Conservation (phyloP, 2,113 vertebrate species). For the Paratilapia polleni region DNA sequence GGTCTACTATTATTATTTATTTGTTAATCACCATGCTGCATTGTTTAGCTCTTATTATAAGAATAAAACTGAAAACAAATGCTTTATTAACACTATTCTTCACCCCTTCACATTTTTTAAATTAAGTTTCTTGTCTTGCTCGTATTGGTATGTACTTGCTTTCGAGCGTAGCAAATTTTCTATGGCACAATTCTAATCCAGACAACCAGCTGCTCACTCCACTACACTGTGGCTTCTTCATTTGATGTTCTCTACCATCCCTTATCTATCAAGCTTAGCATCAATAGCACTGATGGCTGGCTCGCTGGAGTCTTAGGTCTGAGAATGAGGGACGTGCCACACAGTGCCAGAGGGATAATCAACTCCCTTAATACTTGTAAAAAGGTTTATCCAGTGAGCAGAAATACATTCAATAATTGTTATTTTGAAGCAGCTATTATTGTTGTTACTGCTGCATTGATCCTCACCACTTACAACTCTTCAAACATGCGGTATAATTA, state of each 20-base stretch:
- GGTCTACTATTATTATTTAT: neutral
- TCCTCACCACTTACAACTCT: neutral
- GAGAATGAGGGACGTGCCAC: slow-evolving; percentile 22
- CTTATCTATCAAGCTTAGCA: slow-evolving; percentile 52
- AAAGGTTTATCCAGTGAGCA: slow-evolving; percentile 16
- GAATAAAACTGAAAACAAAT: neutral
- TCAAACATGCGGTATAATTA: neutral
- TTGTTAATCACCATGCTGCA: neutral
- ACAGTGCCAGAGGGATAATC: slow-evolving; percentile 29
- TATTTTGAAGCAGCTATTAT: neutral
- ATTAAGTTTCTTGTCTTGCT: neutral
- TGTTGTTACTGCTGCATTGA: neutral
- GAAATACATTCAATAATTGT: neutral
- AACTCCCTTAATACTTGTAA: slow-evolving; percentile 18
- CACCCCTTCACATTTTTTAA: neutral
- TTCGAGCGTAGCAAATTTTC: slow-evolving; percentile 14
- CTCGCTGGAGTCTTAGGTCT: slow-evolving; percentile 28
- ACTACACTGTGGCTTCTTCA: slow-evolving; percentile 13
- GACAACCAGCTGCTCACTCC: slow-evolving; percentile 19
- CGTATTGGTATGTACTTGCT: neutral
- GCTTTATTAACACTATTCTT: neutral
- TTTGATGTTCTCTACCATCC: slow-evolving; percentile 24
- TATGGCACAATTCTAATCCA: slow-evolving; percentile 6
- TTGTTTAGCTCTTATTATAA: neutral
- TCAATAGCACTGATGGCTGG: slow-evolving; percentile 55